Evolutionary conservation across 2,797 vertebrate genomes (phyloP).

Genomic region (Chrosomus eos): DNA sequence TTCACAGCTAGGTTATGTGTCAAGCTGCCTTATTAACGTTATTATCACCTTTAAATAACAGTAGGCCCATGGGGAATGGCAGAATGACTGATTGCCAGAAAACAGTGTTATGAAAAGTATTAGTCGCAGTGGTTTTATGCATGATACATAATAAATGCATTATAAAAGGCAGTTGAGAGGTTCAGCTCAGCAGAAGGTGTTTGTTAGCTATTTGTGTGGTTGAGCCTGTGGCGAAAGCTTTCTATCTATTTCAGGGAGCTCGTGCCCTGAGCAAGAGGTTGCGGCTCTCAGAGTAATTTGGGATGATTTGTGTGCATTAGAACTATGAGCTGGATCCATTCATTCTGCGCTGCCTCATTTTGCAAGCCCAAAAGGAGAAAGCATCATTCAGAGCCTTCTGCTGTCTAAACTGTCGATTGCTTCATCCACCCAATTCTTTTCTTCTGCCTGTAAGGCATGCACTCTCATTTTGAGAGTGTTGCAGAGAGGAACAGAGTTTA

Average conservation of each 20-base stretch:
- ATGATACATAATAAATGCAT: conserved; percentile 51
- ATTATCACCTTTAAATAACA: conserved; percentile 34
- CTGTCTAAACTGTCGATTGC: conserved; percentile 48
- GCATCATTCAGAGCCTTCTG: conserved; percentile 59
- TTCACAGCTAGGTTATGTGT: conserved; percentile 15
- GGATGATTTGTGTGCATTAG: conserved; percentile 67
- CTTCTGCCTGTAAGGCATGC: conserved; percentile 31
- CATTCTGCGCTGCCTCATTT: conserved; percentile 44
- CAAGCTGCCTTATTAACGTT: conserved; percentile 17
- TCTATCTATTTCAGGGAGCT: conserved; percentile 55
- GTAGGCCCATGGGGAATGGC: not conserved
- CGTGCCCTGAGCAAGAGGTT: conserved; percentile 43
- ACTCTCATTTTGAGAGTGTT: conserved; percentile 24
- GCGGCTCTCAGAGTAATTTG: conserved; percentile 64
- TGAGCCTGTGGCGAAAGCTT: conserved; percentile 56
- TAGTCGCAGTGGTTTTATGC: conserved; percentile 36
- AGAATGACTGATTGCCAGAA: conserved; percentile 34
- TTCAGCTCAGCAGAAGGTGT: conserved; percentile 14
- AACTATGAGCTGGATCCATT: conserved; percentile 58
- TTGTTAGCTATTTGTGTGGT: conserved; percentile 37
- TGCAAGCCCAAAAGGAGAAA: conserved; percentile 54
- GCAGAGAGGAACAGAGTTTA: conserved; percentile 18
- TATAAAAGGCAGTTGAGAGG: conserved; percentile 49
- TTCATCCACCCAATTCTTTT: conserved; percentile 51
- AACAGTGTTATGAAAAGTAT: conserved; percentile 46